Conservation (phyloP, 2,113 vertebrate species). For the Microcebus lehilahytsara region DNA sequence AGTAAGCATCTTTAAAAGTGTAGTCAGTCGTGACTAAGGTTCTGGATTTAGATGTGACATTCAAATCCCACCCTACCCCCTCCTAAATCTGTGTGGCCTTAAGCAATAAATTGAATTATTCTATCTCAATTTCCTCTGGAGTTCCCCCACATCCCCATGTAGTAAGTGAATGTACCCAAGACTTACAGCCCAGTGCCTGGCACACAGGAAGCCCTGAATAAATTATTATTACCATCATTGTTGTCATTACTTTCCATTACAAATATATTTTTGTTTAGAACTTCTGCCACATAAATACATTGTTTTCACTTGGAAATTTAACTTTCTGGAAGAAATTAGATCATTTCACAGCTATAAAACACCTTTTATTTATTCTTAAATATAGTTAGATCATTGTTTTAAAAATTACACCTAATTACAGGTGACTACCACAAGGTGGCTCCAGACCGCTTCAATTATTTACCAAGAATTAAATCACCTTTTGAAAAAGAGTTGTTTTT, state of each 20-base stretch:
- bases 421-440: conserved; percentile 61
- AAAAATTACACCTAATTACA: conserved; percentile 22
- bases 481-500: neutral
- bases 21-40: neutral
- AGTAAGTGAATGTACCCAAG: neutral
- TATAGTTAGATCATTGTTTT: neutral
- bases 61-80: neutral
- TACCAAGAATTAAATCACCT: neutral
- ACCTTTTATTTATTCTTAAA: neutral
- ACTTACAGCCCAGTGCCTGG: neutral
- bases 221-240: neutral
- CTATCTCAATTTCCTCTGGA: neutral
- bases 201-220: neutral
- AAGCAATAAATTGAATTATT: neutral
- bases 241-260: neutral
- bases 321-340: neutral
- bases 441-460: neutral
- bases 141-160: too few relatives aligned
- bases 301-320: neutral
- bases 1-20: neutral
- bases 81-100: neutral
- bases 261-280: neutral
- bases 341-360: neutral
- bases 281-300: neutral
- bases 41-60: neutral